Evolutionary conservation across 2,888 invertebrate genomes (phyloP), one percentile per base, ranked within the genome.

Genomic region (Apocheima hispidaria): DNA sequence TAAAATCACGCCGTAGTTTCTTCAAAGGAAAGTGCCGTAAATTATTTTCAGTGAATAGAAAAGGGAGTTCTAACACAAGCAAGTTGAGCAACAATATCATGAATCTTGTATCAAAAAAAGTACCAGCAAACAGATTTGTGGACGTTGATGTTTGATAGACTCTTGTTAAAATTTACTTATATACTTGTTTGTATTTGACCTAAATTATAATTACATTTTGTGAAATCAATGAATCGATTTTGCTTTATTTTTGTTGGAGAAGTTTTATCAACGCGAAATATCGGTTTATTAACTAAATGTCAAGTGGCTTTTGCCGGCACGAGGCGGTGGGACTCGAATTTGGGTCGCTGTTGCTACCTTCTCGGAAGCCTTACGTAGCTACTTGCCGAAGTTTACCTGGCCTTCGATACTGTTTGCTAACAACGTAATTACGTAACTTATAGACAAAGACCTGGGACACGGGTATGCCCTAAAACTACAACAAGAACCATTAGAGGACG

Each of bases 1-100:
- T 78, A 0, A 84, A 82, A 64, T 77, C 84, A 35, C 77, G 77
- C 1, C 74, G 72, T 60, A 81, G 73, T 63, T 79, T 77, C 64
- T 65, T 79, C 9, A 86, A 79, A 69, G 68, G 75, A 16, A 89
- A 83, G 73, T 82, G 77, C 60, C 85, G 77, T 67, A 88, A 83
- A 60, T 77, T 81, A 53, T 83, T 85, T 69, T 67, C 75, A 52
- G 68, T 78, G 16, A 82, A 81, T 63, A 80, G 81, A 60, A 80
- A 77, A 55, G 75, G 70, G 65, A 83, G 36, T 43, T 64, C 57
- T n/a, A 61, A 54, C n/a, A 14, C n/a, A n/a, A n/a, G n/a, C n/a
- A n/a, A n/a, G n/a, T n/a, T 40, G 2, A 64, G 49, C 38, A 43
- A 35, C 36, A 9, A 43, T 20, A n/a, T 49, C 1, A 41, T 44